phyloP scores from a whole-genome alignment of 2,797 vertebrate species.

The Enteromius fasciolatus region DNA sequence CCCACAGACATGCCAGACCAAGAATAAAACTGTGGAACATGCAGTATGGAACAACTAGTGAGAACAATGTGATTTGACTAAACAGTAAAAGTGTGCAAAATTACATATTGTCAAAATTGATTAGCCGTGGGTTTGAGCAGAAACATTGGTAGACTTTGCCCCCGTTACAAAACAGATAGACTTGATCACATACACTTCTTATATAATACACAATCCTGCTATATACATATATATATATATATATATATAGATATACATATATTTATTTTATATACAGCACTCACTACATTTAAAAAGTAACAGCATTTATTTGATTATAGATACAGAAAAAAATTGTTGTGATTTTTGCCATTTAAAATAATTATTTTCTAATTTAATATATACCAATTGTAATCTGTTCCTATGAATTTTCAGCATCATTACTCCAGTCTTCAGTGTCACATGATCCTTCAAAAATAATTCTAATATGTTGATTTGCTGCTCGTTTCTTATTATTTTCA shows the following conservation, averaged over 20 bases:
- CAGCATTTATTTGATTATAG: neutral
- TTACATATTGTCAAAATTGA: neutral
- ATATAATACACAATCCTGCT: neutral
- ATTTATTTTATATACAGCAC: neutral
- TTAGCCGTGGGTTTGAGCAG: neutral
- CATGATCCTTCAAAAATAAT: neutral
- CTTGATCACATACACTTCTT: neutral
- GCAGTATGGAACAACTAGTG: neutral
- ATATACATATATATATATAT: neutral
- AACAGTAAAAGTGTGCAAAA: neutral
- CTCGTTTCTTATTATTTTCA: neutral
- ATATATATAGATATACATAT: neutral
- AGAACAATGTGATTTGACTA: neutral
- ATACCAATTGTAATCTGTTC: neutral
- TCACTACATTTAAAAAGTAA: neutral
- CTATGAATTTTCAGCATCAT: neutral
- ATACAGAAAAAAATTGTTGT: neutral
- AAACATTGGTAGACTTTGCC: neutral
- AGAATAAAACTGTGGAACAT: conserved; percentile 48
- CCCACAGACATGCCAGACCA: conserved; percentile 41
- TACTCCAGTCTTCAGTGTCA: neutral
- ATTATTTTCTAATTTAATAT: neutral
- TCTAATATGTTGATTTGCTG: neutral
- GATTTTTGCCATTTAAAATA: neutral
- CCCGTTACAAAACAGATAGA: neutral